These are phyloP conservation scores for Macquaria australasica DNA, from an alignment of 2,113 vertebrate genomes.

Conservation along the genomic window DNA sequence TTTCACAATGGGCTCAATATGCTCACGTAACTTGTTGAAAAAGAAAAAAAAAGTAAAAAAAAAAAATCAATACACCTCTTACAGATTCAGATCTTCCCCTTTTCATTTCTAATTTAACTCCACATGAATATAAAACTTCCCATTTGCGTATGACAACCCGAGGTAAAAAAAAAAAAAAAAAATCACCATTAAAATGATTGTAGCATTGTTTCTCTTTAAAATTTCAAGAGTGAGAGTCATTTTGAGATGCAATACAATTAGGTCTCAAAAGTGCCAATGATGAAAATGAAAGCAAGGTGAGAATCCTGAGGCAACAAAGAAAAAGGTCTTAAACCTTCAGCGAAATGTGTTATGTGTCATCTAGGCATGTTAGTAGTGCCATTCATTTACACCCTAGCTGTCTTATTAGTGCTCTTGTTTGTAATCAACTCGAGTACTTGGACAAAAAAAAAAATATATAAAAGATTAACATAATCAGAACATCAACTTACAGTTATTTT, in stretches of 20 bases:
- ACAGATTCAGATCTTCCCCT: background rate
- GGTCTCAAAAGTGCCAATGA: slow-evolving; percentile 34
- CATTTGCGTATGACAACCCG: slow-evolving; percentile 1
- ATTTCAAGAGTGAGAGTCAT: slow-evolving; percentile 19
- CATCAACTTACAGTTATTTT: slow-evolving; percentile 75
- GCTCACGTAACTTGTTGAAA: slow-evolving; percentile 53
- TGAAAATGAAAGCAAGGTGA: slow-evolving; percentile 44
- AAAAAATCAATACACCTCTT: slow-evolving; percentile 37
- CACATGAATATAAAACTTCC: slow-evolving; percentile 18
- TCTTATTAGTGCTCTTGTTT: slow-evolving; percentile 42
- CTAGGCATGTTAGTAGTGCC: background rate
- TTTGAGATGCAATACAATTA: slow-evolving; percentile 27
- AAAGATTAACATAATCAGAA: slow-evolving; percentile 36
- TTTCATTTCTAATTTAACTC: slow-evolving; percentile 48
- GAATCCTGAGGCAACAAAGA: slow-evolving; percentile 47
- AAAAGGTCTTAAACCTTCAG: slow-evolving; percentile 29
- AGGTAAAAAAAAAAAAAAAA: slow-evolving; percentile 12
- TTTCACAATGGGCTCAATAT: slow-evolving; percentile 67
- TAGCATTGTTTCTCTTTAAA: slow-evolving; percentile 17
- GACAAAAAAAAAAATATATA: background rate
- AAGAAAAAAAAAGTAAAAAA: slow-evolving; percentile 3
- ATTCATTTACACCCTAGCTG: slow-evolving; percentile 23
- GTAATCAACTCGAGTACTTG: slow-evolving; percentile 18
- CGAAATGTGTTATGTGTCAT: slow-evolving; percentile 28
- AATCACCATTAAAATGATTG: slow-evolving; percentile 45